Evolutionary conservation across 2,888 invertebrate genomes (phyloP), one percentile per base, ranked within the genome.

Genomic region (Parnassius orleans): DNA sequence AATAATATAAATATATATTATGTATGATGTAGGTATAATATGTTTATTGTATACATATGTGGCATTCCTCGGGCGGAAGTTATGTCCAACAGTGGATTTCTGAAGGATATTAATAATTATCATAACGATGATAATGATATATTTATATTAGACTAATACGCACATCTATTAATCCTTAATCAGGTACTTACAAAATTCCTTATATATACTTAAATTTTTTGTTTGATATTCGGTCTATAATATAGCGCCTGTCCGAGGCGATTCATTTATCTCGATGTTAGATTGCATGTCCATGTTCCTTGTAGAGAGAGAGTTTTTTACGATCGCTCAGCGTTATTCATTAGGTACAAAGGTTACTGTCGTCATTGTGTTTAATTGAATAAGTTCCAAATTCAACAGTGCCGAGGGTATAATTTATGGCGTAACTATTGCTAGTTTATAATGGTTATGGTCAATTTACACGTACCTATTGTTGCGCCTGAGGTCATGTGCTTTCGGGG

Each of bases 251-350:
- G 78, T 76, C 76, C 68, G 69, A 68, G 73, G 80, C 77, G 72
- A 78, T 83, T 82, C 78, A 84, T 83, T 86, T 82, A 83, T 80
- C 76, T 71, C 73, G 60, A 75, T 69, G 75, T 77, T 80, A 78
- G 74, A 78, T 81, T 82, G 78, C 74, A 75, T 72, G 72, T 72
- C 72, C 60, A 63, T 67, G 64, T 62, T 56, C 57, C 53, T 48
- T 63, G 50, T 63, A 69, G 64, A 71, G 70, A 72, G 72, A 67
- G 65, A 61, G 53, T 73, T 77, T 79, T 77, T 78, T 76, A 71
- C 71, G 71, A 67, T 70, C 68, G 70, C 68, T 69, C 68, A 69
- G 69, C 69, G 72, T 76, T 74, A 79, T 80, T 77, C 71, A 69
- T 68, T 74, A 58, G 63, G 42, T 46, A 76, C 77, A 68, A 69